Evolutionary conservation across 2,113 vertebrate species (phyloP), one percentile per base, ranked within the genome.

Genomic region (Rhinogobius similis): DNA sequence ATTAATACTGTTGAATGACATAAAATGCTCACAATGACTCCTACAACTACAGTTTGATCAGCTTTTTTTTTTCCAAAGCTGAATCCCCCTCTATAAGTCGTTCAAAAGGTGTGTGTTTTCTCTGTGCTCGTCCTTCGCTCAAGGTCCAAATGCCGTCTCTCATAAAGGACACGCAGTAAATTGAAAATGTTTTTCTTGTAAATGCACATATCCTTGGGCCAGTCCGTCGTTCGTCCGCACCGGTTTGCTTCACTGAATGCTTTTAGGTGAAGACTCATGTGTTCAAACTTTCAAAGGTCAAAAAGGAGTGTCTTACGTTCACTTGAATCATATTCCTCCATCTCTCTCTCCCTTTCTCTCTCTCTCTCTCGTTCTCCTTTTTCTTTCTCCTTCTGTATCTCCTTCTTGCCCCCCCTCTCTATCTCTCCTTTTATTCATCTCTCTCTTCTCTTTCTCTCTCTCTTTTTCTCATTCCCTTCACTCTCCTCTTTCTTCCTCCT

Each of bases 281-380:
- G 56, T 52, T 77, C 64, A 63, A 67, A 82, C 62, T 70, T 72
- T 36, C 38, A 77, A 62, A 55, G 72, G 68, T 71, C 70, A 39
- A 21, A 29, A 32, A 67, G 65, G 46, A 58, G 38, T 26, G 9
- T 20, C 75, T 67, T 65, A 39, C 50, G 39, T 68, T 43, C 21
- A 75, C 55, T 69, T 14, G 46, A 20, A 23, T 50, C 9, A 0
- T 44, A 5, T 14, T 44, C 20, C 43, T 5, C 18, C 7, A 5
- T 18, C 43, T 18, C 43, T 46, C 14, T 46, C 43, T 20, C 43
- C n/a, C n/a, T n/a, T n/a, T 43, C 14, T 12, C 11, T 43, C 41
- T 13, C 11, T 43, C 32, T 36, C 6, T 5, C 32, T 36, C 29
- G 2, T 5, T 29, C 29, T 29, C 29, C 39, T 11, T 41, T 11